Evolutionary conservation across 53 echinoderm and acorn worm species (phyloP).

Genomic region (Paracentrotus lividus): DNA sequence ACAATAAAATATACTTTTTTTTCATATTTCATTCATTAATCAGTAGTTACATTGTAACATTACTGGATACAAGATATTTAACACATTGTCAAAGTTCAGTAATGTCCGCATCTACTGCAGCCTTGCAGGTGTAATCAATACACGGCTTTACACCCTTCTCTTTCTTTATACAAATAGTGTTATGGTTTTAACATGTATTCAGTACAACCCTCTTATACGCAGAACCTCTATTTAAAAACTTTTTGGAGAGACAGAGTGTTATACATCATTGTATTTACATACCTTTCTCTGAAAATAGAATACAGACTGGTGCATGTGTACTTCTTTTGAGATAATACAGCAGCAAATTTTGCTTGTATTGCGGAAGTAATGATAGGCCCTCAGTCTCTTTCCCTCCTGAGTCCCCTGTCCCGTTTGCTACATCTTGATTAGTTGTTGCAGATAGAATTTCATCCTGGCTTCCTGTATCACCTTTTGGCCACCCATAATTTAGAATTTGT

Average conservation of each 20-base stretch:
- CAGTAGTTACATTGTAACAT: too few relatives aligned
- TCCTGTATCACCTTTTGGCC: not conserved
- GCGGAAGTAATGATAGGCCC: not conserved
- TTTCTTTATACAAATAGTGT: too few relatives aligned
- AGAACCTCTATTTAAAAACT: too few relatives aligned
- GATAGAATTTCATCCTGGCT: not conserved
- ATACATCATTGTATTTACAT: not conserved
- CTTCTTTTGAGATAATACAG: slow-evolving; percentile 71
- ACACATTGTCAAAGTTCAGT: too few relatives aligned
- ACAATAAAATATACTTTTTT: too few relatives aligned
- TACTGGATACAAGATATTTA: too few relatives aligned
- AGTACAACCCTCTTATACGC: too few relatives aligned
- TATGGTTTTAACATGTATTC: too few relatives aligned
- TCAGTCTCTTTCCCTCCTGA: not conserved
- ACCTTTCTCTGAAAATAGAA: slow-evolving; percentile 70
- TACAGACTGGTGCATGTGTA: slow-evolving; percentile 77
- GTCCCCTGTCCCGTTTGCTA: not conserved
- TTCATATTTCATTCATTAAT: too few relatives aligned
- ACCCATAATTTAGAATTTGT: not conserved
- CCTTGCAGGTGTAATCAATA: too few relatives aligned
- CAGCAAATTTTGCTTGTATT: slow-evolving; percentile 49
- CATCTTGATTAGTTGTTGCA: not conserved
- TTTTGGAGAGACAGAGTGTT: not conserved
- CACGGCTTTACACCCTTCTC: too few relatives aligned
- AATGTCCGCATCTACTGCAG: too few relatives aligned